Evolutionary conservation across 2,888 invertebrate genomes (phyloP).

Genomic region (Elmis aenea): DNA sequence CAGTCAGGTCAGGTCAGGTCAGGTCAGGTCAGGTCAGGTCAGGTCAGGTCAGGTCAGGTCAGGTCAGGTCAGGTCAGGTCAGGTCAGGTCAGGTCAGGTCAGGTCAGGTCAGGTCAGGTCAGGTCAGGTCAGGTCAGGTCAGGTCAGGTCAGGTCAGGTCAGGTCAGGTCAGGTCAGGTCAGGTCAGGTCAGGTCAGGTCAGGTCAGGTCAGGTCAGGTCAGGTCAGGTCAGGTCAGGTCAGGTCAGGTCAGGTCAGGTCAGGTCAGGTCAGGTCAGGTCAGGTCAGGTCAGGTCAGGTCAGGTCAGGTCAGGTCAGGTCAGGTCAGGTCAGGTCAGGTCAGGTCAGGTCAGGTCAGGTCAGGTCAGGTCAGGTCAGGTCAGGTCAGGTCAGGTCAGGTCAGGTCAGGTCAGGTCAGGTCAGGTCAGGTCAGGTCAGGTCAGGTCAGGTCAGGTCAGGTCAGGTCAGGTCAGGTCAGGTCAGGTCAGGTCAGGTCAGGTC

Average conservation of each 20-base stretch:
- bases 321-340: conserved; percentile 27
- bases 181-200: conserved; percentile 3
- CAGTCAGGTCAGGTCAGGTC: conserved; percentile 30
- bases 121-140: conserved; percentile 4
- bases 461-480: conserved; percentile 22
- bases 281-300: conserved; percentile 2
- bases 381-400: conserved; percentile 28
- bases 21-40: conserved; percentile 28
- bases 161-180: conserved; percentile 6
- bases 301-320: conserved; percentile 23
- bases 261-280: conserved; percentile 2
- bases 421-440: conserved; percentile 26
- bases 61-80: conserved; percentile 5
- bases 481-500: conserved; percentile 21
- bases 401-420: conserved; percentile 29
- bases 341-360: conserved; percentile 28
- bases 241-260: conserved; percentile 7
- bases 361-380: conserved; percentile 29
- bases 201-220: conserved; percentile 4
- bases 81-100: conserved; percentile 5
- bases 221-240: conserved; percentile 7
- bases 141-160: conserved; percentile 7
- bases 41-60: conserved; percentile 30
- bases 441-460: conserved; percentile 22
- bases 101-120: conserved; percentile 5